Evolutionary conservation across 2,113 vertebrate genomes (phyloP), one percentile per base, ranked within the genome.

Genomic region (Triplophysa tibetana): DNA sequence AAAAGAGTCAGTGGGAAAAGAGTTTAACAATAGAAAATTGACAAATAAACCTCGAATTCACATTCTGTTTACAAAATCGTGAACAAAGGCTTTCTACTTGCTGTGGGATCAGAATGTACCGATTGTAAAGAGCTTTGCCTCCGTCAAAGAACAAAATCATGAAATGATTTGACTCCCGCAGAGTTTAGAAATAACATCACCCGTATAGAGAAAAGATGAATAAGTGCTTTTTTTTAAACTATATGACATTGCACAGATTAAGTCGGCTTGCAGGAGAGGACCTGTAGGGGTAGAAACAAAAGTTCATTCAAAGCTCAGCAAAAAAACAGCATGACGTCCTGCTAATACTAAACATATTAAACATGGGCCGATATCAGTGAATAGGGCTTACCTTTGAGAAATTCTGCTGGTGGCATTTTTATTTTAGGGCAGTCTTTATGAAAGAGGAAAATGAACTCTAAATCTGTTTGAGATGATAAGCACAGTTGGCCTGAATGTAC

Each of bases 231-330:
- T 82, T 84, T 86, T 82, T 73, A 79, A 86, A 63, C 70, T 50
- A 79, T 79, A 86, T 81, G 87, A 88, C 81, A 85, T 85, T 70
- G 82, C 83, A 85, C 77, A 73, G 85, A 87, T 84, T 86, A 82
- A 69, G 81, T 84, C 83, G 82, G 83, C 84, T 84, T 87, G 83
- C 88, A 81, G 88, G 65, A 84, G 67, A 84, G 85, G 84, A 85
- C 83, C 84, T 83, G 85, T 77, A 75, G 84, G 82, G 88, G 84
- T 56, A 75, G 87, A 89, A 89, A 82, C 84, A 61, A 48, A 81
- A 85, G 77, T 23, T 78, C 23, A 58, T 45, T 11, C 4, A 45
- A 29, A 80, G 85, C 79, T 83, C 67, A 83, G 43, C 65, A 26
- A 29, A 76, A 62, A 6, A 90, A 87, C 84, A 88, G 81, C 16